Evolutionary conservation across 2,888 invertebrate genomes (phyloP), one percentile per base, ranked within the genome.

Genomic region (Amiota mariae): DNA sequence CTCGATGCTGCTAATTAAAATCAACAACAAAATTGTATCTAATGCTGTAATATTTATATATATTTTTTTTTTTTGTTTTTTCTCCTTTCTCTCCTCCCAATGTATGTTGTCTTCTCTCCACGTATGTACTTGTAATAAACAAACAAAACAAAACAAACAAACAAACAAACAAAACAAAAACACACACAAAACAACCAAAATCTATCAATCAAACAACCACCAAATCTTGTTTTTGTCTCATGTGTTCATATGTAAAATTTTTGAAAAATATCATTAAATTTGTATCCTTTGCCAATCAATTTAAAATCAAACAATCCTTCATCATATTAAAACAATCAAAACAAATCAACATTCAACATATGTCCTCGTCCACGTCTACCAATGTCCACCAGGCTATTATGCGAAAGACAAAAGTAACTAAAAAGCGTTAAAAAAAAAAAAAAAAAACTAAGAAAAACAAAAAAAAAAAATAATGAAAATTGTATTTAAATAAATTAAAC

Each of bases 31-130:
- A 63, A 63, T 86, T 86, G 88, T 87, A 82, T 85, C 88, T 87
- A 88, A 88, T 87, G 81, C 83, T 82, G 82, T 79, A 84, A 82
- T 87, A 83, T 85, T 84, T 85, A 70, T 75, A n/a, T n/a, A n/a
- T 24, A 2, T 76, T 77, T 76, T 76, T 77, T 84, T 85, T 70
- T 75, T 36, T 36, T 75, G 76, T 76, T 76, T 77, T 82, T 81
- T 87, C 83, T 85, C 83, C 81, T 76, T 82, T 84, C 79, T 78
- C 82, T 80, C 79, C 82, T 87, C 59, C 61, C 72, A 36, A 76
- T 78, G 74, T 76, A 81, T 84, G 82, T 84, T 76, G 78, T 84
- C 87, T 85, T 36, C 36, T 36, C 36, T 36, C 36, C 36, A 36
- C 36, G 36, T 36, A 36, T 36, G 36, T 36, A 83, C 82, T 78